phyloP scores from a whole-genome alignment of 2,888 invertebrate species.

The Achlya flavicornis region DNA sequence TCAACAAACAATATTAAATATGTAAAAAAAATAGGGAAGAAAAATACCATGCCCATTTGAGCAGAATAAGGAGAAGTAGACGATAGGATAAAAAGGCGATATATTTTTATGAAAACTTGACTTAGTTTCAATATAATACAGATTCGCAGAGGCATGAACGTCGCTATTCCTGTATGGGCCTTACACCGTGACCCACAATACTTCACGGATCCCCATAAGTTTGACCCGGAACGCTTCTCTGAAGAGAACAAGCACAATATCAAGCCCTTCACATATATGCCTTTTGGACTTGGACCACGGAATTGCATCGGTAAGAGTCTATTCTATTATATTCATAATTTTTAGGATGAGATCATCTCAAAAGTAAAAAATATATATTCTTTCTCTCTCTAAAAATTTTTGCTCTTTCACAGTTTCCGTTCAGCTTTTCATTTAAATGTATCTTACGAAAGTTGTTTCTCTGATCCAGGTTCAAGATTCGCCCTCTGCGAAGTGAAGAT shows the following conservation, averaged over 20 bases:
- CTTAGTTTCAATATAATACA: slow-evolving; percentile 16
- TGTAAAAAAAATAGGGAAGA: no score
- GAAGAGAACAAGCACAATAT: slow-evolving; percentile 80
- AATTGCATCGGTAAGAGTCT: slow-evolving; percentile 81
- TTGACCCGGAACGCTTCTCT: slow-evolving; percentile 84
- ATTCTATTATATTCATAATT: no score
- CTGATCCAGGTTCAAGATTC: slow-evolving; percentile 57
- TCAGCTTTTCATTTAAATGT: not conserved
- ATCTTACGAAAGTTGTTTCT: no score
- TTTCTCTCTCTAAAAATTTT: no score
- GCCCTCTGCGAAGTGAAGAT: slow-evolving; percentile 71
- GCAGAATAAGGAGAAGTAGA: no score
- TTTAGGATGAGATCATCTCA: no score
- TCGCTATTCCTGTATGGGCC: slow-evolving; percentile 65
- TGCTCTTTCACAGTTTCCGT: no score
- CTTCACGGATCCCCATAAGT: slow-evolving; percentile 81
- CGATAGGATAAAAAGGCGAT: no score
- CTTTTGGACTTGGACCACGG: slow-evolving; percentile 85
- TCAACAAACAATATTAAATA: no score
- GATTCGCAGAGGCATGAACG: slow-evolving; percentile 54
- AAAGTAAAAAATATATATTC: no score
- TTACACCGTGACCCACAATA: slow-evolving; percentile 79
- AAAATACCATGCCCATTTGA: no score
- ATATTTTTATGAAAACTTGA: no score
- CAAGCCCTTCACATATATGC: slow-evolving; percentile 64